A percentile compares a stretch with the other conserved stretches of the same genome.
These are phyloP conservation scores for Drosophila lacertosa DNA, from an alignment of 1,140 invertebrate genomes.

Conservation along the genomic window DNA sequence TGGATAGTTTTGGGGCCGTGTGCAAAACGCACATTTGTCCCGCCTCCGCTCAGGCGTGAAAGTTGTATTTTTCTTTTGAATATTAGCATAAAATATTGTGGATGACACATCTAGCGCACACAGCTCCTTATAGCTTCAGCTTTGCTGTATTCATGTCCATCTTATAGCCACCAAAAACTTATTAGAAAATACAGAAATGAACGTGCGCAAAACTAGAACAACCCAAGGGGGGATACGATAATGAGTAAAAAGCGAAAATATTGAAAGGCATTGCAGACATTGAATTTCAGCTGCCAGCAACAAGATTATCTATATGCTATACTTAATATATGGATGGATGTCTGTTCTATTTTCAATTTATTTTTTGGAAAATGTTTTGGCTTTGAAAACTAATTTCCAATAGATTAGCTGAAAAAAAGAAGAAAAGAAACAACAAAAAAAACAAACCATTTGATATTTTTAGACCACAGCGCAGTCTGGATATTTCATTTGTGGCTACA, in stretches of 20 bases:
- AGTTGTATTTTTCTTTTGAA: slow-evolving; percentile 74
- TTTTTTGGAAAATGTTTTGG: slow-evolving; percentile 73
- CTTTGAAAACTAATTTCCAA: slow-evolving; percentile 77
- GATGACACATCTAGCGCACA: slow-evolving; percentile 78
- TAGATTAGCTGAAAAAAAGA: slow-evolving; percentile 68
- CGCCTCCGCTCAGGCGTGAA: slow-evolving; percentile 80
- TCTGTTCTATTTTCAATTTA: slow-evolving; percentile 70
- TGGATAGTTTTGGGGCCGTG: slow-evolving; percentile 69
- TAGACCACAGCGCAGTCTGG: slow-evolving; percentile 59
- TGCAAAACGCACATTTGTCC: slow-evolving; percentile 81
- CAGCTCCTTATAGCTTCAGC: slow-evolving; percentile 21
- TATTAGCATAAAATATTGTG: slow-evolving; percentile 83
- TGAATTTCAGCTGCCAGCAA: slow-evolving; percentile 63
- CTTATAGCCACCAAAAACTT: slow-evolving; percentile 20
- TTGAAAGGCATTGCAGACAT: slow-evolving; percentile 66
- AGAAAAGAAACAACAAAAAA: not conserved
- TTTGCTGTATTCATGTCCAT: slow-evolving; percentile 49
- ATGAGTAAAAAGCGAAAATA: slow-evolving; percentile 46
- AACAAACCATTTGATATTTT: slow-evolving; percentile 53
- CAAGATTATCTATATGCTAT: slow-evolving; percentile 41
- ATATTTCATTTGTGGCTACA: slow-evolving; percentile 56
- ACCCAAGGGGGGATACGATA: slow-evolving; percentile 15
- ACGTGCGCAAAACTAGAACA: slow-evolving; percentile 62
- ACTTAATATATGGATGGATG: slow-evolving; percentile 16
- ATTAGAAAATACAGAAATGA: slow-evolving; percentile 23